A percentile compares a stretch with the other conserved stretches of the same genome.
Evolutionary conservation across 2,113 vertebrate genomes (phyloP).

Genomic region (Psammodynastes pulverulentus): DNA sequence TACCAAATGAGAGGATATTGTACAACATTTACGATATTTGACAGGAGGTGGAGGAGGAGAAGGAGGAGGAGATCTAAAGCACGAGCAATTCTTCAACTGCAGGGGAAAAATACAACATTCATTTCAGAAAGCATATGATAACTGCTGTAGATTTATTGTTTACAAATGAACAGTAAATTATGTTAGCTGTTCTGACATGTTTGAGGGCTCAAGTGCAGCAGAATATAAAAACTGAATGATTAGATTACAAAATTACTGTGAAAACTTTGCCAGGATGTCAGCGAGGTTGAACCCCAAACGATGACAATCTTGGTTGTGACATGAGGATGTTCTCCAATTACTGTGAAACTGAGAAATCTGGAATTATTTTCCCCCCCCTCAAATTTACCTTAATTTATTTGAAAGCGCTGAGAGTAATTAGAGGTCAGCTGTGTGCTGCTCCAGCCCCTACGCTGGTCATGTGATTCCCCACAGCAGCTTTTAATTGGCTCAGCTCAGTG

Average conservation of each 20-base stretch:
- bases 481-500: not conserved
- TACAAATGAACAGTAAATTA: constrained; percentile 27
- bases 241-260: constrained; percentile 13
- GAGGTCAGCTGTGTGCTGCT: not conserved
- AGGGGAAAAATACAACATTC: constrained; percentile 24
- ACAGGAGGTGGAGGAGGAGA: not conserved
- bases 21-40: not conserved
- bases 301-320: not conserved
- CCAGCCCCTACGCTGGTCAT: not conserved
- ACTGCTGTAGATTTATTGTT: constrained; percentile 31
- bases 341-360: not conserved
- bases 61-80: constrained; percentile 2
- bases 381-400: not conserved
- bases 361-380: not conserved
- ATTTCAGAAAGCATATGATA: constrained; percentile 3
- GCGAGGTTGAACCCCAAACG: not conserved
- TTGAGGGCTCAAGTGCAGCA: not conserved
- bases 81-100: not conserved
- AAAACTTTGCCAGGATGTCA: not conserved
- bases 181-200: not conserved
- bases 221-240: constrained; percentile 24
- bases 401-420: not conserved
- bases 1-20: constrained; percentile 25
- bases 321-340: not conserved
- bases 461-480: not conserved